phyloP scores from a whole-genome alignment of 1,140 invertebrate genomes.

The Danaus melanippus region DNA sequence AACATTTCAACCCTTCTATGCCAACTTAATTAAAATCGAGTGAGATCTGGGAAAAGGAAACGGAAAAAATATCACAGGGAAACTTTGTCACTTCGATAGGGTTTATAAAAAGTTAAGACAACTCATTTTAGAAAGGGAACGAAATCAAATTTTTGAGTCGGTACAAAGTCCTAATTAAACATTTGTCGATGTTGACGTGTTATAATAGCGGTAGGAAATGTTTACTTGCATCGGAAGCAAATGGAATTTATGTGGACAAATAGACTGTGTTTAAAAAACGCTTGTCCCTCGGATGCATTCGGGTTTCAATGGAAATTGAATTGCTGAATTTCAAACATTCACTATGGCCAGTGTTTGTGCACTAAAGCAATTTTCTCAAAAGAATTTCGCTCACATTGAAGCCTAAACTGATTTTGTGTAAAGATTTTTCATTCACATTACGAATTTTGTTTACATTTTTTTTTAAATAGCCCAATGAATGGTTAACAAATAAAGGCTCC shows the following conservation, averaged over 20 bases:
- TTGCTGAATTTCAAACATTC: too few species aligned
- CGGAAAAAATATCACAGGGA: slow-evolving; percentile 27
- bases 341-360: too few species aligned
- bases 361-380: slow-evolving; percentile 11
- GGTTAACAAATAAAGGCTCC: slow-evolving; percentile 22
- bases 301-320: too few species aligned
- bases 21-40: slow-evolving; percentile 58
- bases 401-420: slow-evolving; percentile 23
- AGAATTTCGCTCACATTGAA: slow-evolving; percentile 17
- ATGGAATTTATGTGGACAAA: too few species aligned
- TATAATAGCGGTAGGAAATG: too few species aligned
- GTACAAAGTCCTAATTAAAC: too few species aligned
- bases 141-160: slow-evolving; percentile 9
- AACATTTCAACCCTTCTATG: slow-evolving; percentile 46
- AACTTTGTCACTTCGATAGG: slow-evolving; percentile 24
- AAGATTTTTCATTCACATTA: slow-evolving; percentile 15
- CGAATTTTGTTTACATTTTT: neutral
- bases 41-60: slow-evolving; percentile 34
- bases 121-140: slow-evolving; percentile 10
- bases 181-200: too few species aligned
- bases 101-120: slow-evolving; percentile 17
- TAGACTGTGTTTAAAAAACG: too few species aligned
- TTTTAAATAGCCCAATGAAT: slow-evolving; percentile 20
- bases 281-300: too few species aligned
- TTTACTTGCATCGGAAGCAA: too few species aligned